Percentiles rank a stretch among this genome's conserved stretches.
Conservation (phyloP, 2,797 vertebrate genomes). For the Acanthis flammea region DNA sequence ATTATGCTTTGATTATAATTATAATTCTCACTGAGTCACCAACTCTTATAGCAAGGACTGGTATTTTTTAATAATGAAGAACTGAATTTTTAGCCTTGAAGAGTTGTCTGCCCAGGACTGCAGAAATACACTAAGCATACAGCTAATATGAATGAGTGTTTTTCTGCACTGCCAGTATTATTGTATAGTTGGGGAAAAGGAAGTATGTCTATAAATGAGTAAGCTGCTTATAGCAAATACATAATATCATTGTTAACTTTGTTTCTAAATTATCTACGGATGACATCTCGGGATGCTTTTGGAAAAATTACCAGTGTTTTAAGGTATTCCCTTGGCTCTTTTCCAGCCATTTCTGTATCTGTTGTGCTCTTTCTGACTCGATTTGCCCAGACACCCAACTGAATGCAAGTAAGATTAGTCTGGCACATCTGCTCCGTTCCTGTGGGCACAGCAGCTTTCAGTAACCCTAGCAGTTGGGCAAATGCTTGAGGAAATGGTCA, state of each 20-base stretch:
- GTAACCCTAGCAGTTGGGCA: background rate
- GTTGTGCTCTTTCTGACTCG: background rate
- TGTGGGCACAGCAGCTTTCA: background rate
- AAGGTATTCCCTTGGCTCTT: background rate
- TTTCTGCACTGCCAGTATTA: background rate
- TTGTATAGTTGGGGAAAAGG: background rate
- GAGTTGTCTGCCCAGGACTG: background rate
- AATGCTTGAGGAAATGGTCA: background rate
- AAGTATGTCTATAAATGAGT: background rate
- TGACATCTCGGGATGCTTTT: background rate
- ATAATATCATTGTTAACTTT: background rate
- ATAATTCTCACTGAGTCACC: conserved; percentile 70
- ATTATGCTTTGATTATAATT: conserved; percentile 73
- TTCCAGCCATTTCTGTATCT: background rate
- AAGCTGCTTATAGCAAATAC: background rate
- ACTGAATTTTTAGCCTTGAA: conserved; percentile 23
- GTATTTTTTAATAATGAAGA: conserved; percentile 50
- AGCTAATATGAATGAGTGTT: background rate
- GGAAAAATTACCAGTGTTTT: background rate
- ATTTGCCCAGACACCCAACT: background rate
- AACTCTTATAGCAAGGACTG: conserved; percentile 55
- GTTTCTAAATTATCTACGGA: background rate
- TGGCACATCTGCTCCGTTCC: background rate
- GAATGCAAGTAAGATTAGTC: background rate
- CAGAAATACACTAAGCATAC: background rate